Percentiles rank a stretch among this genome's conserved stretches.
These are phyloP conservation scores for Nothoprocta pentlandii DNA, from an alignment of 2,113 vertebrate genomes.

Conservation along the genomic window DNA sequence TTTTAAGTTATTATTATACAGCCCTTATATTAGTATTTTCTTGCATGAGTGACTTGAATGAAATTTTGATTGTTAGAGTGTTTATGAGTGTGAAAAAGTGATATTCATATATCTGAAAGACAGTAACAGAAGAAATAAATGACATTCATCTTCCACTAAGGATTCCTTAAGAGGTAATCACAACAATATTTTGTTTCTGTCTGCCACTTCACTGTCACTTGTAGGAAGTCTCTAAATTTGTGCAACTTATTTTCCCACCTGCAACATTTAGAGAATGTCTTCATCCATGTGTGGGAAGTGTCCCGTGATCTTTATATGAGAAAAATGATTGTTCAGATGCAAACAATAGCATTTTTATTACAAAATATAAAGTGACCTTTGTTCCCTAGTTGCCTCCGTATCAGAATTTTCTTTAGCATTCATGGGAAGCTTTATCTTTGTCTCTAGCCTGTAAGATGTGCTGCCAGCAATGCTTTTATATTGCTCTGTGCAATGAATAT, in stretches of 20 bases:
- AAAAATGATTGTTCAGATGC: neutral
- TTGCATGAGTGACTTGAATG: neutral
- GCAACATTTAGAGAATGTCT: neutral
- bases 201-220: neutral
- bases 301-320: neutral
- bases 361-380: neutral
- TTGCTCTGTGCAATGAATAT: neutral
- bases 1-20: neutral
- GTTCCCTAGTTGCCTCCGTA: neutral
- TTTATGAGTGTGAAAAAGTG: neutral
- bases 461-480: neutral
- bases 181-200: neutral
- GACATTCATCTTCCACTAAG: neutral
- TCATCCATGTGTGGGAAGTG: neutral
- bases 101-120: neutral
- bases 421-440: neutral
- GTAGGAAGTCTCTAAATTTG: neutral
- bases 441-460: neutral
- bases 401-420: neutral
- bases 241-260: neutral
- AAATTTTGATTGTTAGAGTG: accelerated
- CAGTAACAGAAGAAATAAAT: neutral
- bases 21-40: neutral
- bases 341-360: neutral
- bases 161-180: neutral